Evolutionary conservation across 2,888 invertebrate species (phyloP), one percentile per base, ranked within the genome.

Genomic region (Papilio elwesi): DNA sequence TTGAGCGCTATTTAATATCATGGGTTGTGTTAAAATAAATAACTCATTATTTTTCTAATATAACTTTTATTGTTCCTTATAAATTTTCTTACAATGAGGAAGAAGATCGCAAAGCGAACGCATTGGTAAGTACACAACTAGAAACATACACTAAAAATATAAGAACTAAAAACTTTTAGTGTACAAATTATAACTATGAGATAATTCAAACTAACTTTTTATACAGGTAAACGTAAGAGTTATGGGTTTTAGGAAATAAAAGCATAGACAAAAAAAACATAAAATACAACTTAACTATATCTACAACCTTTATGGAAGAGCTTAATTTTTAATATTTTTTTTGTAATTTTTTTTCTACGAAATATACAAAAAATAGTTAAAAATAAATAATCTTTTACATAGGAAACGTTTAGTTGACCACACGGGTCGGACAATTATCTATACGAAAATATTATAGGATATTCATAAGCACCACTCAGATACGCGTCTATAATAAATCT

Each of bases 71-170:
- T 92, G 87, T 82, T 89, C 79, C 85, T 90, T 90, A 92, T 90
- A 92, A 92, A 91, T 91, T 92, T 90, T 92, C 91, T 92, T 93
- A 93, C 81, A 89, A 88, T 83, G 90, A 90, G 87, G 88, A 91
- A 91, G 90, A 92, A 89, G 88, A 85, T 91, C 91, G 91, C 93
- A 85, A 87, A 88, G 92, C 92, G 91, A 88, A 86, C 88, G 84
- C 38, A 55, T 59, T 68, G 63, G 72, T 68, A 68, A 73, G 48
- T 86, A 83, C 81, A 80, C 79, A 85, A 83, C 82, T 83, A 87
- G 71, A 86, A 81, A 88, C 82, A 85, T 83, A 83, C 82, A 83
- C 83, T 89, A 89, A 85, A 85, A 86, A 84, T 15, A 81, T 84
- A 84, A 84, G 84, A 86, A 82, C 83, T 88, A 89, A 85, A 83